Base-by-base conservation (phyloP, 2,797 vertebrate genomes). In the Chanos chanos region DNA sequence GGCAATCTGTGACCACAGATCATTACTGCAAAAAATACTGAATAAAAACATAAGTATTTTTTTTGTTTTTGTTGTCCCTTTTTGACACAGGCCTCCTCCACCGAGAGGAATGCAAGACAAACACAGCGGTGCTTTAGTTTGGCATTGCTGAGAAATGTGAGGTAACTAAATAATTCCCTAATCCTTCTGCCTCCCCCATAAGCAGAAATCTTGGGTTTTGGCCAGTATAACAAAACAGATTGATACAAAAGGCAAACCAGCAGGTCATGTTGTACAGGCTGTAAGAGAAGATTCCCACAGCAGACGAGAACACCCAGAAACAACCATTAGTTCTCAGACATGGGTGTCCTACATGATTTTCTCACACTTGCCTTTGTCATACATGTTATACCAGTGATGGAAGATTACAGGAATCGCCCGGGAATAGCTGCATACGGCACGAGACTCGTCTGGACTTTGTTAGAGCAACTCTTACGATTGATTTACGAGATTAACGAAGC, bases 391-490 rank as follows among this genome's bases (percentile, higher is more conserved):
- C 33, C 40, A 21, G 16, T 31, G 15, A 27, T 9, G 31, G n/a
- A 34, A 63, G 13, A 12, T 30, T 30, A 10, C 41, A 55, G 53
- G 36, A 2, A n/a, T 50, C 12, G 12, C 13, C 19, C 34, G 12
- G n/a, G 59, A 60, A 48, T 37, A 45, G 40, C 18, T 33, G 13
- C 43, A 41, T 66, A 66, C 18, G 18, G 36, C 65, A 73, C 66
- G 56, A 53, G n/a, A 47, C 48, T 56, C 30, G 54, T 18, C 12
- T 37, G 43, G 41, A 45, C 40, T 16, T 51, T n/a, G 43, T 45
- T 22, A 10, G 21, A 10, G 13, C 34, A 56, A 72, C 57, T 19
- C 73, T 64, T 81, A 83, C 84, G 76, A 82, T 82, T 81, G 15
- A 24, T 31, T 47, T n/a, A 27, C 7, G 28, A 12, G 5, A 49